A percentile compares a stretch with the other conserved stretches of the same genome.
phyloP scores from a whole-genome alignment of 2,113 vertebrate species.

The Nothobranchius kuhntae region DNA sequence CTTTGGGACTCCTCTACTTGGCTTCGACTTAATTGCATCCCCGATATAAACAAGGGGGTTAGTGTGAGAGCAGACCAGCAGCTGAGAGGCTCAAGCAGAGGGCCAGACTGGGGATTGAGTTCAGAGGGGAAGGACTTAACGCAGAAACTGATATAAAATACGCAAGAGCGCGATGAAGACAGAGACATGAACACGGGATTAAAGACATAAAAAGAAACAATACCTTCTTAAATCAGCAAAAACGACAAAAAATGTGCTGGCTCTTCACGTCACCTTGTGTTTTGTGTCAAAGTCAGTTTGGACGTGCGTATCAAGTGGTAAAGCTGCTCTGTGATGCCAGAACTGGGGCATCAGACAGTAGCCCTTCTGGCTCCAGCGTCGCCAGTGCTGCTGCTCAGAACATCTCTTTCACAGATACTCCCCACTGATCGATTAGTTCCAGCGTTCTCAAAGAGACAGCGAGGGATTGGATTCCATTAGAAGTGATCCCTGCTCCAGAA shows the following conservation, averaged over 20 bases:
- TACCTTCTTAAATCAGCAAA: conserved; percentile 29
- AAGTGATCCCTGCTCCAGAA: conserved; percentile 70
- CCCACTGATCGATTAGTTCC: conserved; percentile 81
- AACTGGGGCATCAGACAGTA: conserved; percentile 70
- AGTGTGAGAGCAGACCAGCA: conserved; percentile 88
- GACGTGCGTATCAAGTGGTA: conserved; percentile 49
- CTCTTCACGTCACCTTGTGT: conserved; percentile 36
- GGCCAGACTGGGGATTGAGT: conserved; percentile 81
- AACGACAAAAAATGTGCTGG: conserved; percentile 25
- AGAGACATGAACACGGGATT: conserved; percentile 61
- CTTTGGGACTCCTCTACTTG: conserved; percentile 88
- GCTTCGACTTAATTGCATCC: conserved; percentile 85
- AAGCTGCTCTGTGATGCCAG: conserved; percentile 51
- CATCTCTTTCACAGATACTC: conserved; percentile 77
- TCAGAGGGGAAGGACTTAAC: conserved; percentile 83
- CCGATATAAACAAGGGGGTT: conserved; percentile 92
- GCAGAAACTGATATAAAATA: conserved; percentile 78
- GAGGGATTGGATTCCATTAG: conserved; percentile 78
- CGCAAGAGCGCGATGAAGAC: conserved; percentile 61
- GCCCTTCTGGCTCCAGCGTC: conserved; percentile 71
- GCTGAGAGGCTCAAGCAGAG: conserved; percentile 85
- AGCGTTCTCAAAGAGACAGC: conserved; percentile 74
- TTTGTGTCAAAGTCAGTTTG: conserved; percentile 53
- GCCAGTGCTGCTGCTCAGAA: conserved; percentile 64
- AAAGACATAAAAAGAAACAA: conserved; percentile 51